These are phyloP conservation scores for Cebus imitator DNA, from an alignment of 2,113 vertebrate genomes.

Conservation along the genomic window DNA sequence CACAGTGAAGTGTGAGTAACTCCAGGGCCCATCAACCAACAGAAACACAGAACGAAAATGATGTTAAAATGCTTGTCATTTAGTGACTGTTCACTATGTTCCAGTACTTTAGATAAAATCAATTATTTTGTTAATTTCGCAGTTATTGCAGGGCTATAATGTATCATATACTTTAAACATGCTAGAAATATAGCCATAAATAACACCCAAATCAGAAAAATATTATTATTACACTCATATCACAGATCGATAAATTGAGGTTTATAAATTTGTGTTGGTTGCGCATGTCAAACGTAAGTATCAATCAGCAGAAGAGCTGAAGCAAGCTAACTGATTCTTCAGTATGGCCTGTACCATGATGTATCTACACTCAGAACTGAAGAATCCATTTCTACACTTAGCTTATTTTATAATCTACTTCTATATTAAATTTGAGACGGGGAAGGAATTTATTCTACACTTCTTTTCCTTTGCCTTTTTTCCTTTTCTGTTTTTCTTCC, in stretches of 20 bases:
- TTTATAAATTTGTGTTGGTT: neutral
- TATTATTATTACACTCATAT: neutral
- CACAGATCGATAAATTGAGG: neutral
- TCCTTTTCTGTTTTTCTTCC: neutral
- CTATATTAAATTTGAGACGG: neutral
- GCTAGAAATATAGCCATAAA: neutral
- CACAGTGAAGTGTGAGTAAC: neutral
- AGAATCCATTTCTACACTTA: neutral
- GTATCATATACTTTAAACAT: neutral
- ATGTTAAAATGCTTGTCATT: neutral
- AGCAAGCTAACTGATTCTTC: neutral
- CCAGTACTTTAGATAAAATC: neutral
- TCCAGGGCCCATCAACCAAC: neutral
- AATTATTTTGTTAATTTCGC: neutral
- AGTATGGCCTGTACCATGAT: neutral
- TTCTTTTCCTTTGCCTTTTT: neutral
- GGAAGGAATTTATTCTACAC: accelerated
- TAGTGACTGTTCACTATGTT: neutral
- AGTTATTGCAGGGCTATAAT: neutral
- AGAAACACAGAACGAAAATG: neutral
- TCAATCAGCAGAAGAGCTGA: neutral
- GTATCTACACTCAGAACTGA: neutral
- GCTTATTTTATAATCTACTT: neutral
- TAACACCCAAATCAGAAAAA: neutral
- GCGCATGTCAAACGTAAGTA: neutral